Base-by-base conservation (phyloP, 2,888 invertebrate genomes). In the Drosophila rubida region DNA sequence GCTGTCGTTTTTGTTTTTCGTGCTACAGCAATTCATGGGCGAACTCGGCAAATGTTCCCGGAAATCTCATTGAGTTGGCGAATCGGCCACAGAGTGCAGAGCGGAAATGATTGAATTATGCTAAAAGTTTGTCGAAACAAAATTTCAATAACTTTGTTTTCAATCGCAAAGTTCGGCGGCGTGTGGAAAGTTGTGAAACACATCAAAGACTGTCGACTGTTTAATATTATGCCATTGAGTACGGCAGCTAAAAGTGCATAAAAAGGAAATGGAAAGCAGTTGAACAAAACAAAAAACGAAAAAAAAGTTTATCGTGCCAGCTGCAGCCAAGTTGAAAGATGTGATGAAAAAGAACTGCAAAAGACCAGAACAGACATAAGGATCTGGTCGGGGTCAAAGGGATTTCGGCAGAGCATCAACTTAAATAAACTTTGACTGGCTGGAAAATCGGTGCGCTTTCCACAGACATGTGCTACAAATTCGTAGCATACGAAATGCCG, bases 91-190 rank as follows among this genome's bases (percentile, higher is more conserved):
- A 77, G 55, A 50, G 67, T 55, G 46, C 25, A 48, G 54, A 72
- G 44, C 60, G 69, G 66, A 80, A 65, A 69, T 69, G 49, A 76
- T 80, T 78, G 77, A 76, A 80, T 78, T 69, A 67, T 80, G 66
- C 61, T 48, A 48, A 80, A 78, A 78, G 66, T 78, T 76, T 67
- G 41, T 49, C 35, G 53, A 58, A 67, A 76, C 69, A 69, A 60
- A 69, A 73, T 69, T 80, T 73, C 77, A 73, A 80, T 76, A 78
- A 78, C 61, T 69, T 80, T 69, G 66, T 67, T 73, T 76, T 64
- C 73, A 69, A 65, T 58, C 50, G 63, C 41, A 55, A 72, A 66
- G 49, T 72, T 61, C 49, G 23, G 32, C 41, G 55, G 54, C 46
- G 51, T 55, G 62, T 59, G 50, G 41, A 62, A 75, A 72, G 59